Base-by-base conservation (phyloP, 2,888 invertebrate species). In the Thereva nobilitata region DNA sequence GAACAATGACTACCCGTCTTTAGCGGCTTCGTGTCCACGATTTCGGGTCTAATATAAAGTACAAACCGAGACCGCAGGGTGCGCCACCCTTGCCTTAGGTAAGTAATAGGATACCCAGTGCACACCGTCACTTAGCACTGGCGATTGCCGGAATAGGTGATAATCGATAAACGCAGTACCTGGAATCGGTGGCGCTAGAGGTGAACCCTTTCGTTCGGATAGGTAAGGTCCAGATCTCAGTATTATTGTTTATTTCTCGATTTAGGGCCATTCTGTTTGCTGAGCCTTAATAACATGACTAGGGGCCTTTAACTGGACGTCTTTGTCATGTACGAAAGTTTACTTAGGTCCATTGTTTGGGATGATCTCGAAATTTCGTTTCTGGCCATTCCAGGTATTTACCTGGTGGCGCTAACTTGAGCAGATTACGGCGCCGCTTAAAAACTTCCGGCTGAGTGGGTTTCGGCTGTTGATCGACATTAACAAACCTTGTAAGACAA, bases 231-330 rank as follows among this genome's bases (percentile, higher is more conserved):
- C 23, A 23, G 23, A 23, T 23, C 23, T 23, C 23, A 2, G 42
- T 40, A 50, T 38, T 40, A 35, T 10, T 23, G 49, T 41, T 5
- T 41, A 50, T 50, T 50, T 45, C 47, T 50, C 5, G 23, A 34
- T 50, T 61, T 61, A 41, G 12, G 23, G 1, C 23, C 23, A 50
- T 9, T 10, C 6, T 50, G 47, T 61, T 61, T 61, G 12, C 61
- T 23, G 7, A 50, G 50, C 50, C 40, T 23, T 61, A 61, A 61
- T 61, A 50, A 61, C 61, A 40, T 61, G 61, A 61, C 61, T 61
- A 23, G 57, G 45, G 50, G 61, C 61, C 49, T 61, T 61, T 61
- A 61, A 61, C 61, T 61, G 50, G 50, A 61, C 34, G 50, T 61
- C 61, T 61, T 61, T 61, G 61, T 61, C 50, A 50, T 12, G 3